Evolutionary conservation across 1,140 invertebrate species (phyloP), one percentile per base, ranked within the genome.

Genomic region (Drosophila nigrodunni): DNA sequence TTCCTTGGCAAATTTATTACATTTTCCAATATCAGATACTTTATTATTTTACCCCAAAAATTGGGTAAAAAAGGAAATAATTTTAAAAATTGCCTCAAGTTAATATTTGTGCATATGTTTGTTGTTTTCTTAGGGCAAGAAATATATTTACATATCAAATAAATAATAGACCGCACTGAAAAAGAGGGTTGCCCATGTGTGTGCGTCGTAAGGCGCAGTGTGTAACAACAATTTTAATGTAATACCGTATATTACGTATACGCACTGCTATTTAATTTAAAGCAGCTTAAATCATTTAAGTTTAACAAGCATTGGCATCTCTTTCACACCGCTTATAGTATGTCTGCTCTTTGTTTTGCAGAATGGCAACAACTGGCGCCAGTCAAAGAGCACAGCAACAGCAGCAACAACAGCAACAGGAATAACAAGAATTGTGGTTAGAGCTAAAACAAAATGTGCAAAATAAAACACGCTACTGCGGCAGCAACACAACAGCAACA

Each of bases 401-500:
- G 37, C 41, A 25, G 25, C 25, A 30, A 6, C 25, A 30, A 30
- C 25, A 30, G 3, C 25, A 30, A 30, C 25, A 61, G 47, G 13
- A 46, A 43, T 18, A 58, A 60, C 52, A 64, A 55, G 47, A 52
- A 68, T 62, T 74, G 82, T 77, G 83, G 79, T 74, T 46, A 52
- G 7, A 69, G 58, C 77, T 62, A 60, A 55, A 74, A 78, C 76
- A 88, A 79, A 78, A 88, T 88, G 83, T 85, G 83, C 61, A 78
- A 76, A 85, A 89, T 81, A 89, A 89, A 88, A 78, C 77, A 78
- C 67, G 80, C 64, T 52, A 70, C 71, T 70, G 78, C 73, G 85
- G 77, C 68, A 73, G 21, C 60, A 67, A 50, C 47, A 65, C 13
- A n/a, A 60, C 35, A 39, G 25, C 52, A 71, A 30, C 69, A 49